phyloP scores from a whole-genome alignment of 2,113 vertebrate genomes.

The Genyomyrus donnyi region DNA sequence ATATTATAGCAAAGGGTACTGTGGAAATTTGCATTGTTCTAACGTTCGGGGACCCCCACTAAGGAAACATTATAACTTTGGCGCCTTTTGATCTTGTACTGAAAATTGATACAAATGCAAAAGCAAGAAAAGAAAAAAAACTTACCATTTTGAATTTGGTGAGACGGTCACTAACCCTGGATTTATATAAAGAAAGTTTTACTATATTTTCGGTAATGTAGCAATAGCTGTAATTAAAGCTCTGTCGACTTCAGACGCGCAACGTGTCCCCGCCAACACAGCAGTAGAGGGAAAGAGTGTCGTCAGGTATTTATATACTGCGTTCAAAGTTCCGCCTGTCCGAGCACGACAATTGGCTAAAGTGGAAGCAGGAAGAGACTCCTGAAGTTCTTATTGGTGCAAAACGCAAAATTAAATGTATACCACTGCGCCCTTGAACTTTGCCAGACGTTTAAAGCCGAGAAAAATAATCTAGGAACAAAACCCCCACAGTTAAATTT shows the following conservation, averaged over 20 bases:
- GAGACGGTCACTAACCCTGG: background rate
- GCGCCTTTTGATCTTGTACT: background rate
- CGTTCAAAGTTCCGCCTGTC: background rate
- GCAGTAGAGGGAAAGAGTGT: background rate
- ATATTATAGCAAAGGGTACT: background rate
- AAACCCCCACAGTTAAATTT: background rate
- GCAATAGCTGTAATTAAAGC: background rate
- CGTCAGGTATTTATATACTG: background rate
- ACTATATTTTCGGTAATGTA: background rate
- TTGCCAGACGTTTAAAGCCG: background rate
- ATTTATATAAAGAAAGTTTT: background rate
- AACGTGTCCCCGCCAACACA: conserved; percentile 33
- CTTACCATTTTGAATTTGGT: conserved; percentile 19
- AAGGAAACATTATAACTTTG: conserved; percentile 8
- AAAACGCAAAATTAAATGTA: conserved; percentile 1
- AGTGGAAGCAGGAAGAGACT: background rate
- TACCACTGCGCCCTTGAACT: background rate
- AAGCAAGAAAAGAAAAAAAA: background rate
- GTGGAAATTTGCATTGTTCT: background rate
- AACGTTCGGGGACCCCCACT: background rate
- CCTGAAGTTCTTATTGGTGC: background rate
- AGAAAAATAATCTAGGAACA: background rate
- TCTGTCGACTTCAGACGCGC: conserved; percentile 33
- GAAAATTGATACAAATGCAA: background rate
- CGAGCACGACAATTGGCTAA: background rate